Conservation (phyloP, 1,140 invertebrate genomes). For the Trypoxylus dichotomus region DNA sequence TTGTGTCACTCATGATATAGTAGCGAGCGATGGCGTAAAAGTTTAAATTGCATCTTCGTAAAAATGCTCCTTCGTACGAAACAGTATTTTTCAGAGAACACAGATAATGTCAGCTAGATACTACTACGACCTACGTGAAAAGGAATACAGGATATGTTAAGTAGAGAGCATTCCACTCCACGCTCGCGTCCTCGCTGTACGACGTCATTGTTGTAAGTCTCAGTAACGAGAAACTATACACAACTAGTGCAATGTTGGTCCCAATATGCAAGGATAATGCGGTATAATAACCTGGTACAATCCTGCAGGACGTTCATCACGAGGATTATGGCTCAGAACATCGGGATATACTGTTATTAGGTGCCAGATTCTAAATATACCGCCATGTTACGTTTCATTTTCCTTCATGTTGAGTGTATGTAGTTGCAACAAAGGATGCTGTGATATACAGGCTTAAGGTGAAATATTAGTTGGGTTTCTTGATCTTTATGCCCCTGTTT, state of each 20-base stretch:
- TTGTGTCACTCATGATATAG: neutral
- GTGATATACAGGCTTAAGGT: neutral
- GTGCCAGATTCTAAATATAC: constrained; percentile 21
- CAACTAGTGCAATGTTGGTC: constrained; percentile 5
- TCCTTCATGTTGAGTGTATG: neutral
- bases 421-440: neutral
- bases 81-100: neutral
- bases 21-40: neutral
- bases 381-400: constrained; percentile 9
- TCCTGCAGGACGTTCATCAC: constrained; percentile 22
- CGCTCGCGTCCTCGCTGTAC: neutral
- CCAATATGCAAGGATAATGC: constrained; percentile 23
- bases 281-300: constrained; percentile 24
- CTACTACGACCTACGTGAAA: neutral
- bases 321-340: constrained; percentile 2
- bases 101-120: too few species aligned
- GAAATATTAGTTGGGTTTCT: neutral
- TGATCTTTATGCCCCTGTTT: neutral
- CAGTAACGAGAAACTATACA: constrained; percentile 16
- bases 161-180: neutral
- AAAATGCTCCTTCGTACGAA: neutral
- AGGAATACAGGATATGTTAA: neutral
- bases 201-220: constrained; percentile 16
- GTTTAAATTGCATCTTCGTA: neutral
- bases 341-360: constrained; percentile 8